These are phyloP conservation scores for Apantesis nais DNA, from an alignment of 2,888 invertebrate genomes.

Conservation along the genomic window DNA sequence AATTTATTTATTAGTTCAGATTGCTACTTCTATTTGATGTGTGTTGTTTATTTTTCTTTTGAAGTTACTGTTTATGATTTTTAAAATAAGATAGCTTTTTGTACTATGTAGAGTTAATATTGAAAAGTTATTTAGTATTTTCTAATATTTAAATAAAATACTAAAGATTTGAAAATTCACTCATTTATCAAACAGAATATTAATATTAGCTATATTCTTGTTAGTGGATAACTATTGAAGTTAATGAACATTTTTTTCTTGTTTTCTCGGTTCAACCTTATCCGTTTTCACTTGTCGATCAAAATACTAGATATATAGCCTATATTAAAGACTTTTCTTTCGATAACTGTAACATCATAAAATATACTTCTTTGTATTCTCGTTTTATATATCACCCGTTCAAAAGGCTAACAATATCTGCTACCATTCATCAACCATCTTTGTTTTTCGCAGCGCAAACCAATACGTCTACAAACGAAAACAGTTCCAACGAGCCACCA, in stretches of 20 bases:
- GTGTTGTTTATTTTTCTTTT: slow-evolving; percentile 11
- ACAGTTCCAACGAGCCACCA: slow-evolving; percentile 50
- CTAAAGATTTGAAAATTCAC: background rate
- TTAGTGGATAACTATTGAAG: background rate
- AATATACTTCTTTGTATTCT: background rate
- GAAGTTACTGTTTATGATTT: background rate
- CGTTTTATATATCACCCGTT: background rate
- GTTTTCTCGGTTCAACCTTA: background rate
- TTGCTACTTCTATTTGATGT: slow-evolving; percentile 28
- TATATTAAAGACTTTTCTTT: too few species aligned
- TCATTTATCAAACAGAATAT: background rate
- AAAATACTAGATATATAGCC: background rate
- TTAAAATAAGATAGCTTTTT: background rate
- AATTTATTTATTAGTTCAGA: slow-evolving; percentile 57
- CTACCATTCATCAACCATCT: slow-evolving; percentile 27
- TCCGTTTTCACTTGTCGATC: background rate
- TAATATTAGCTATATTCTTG: background rate
- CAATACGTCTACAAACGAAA: slow-evolving; percentile 38
- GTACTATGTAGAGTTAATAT: background rate
- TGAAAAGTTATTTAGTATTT: background rate
- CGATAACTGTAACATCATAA: background rate
- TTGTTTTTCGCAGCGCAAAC: slow-evolving; percentile 40
- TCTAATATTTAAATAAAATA: background rate
- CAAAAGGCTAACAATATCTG: slow-evolving; percentile 15
- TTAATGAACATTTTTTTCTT: background rate